Evolutionary conservation across 2,888 invertebrate genomes (phyloP).

Genomic region (Capitulum mitella): DNA sequence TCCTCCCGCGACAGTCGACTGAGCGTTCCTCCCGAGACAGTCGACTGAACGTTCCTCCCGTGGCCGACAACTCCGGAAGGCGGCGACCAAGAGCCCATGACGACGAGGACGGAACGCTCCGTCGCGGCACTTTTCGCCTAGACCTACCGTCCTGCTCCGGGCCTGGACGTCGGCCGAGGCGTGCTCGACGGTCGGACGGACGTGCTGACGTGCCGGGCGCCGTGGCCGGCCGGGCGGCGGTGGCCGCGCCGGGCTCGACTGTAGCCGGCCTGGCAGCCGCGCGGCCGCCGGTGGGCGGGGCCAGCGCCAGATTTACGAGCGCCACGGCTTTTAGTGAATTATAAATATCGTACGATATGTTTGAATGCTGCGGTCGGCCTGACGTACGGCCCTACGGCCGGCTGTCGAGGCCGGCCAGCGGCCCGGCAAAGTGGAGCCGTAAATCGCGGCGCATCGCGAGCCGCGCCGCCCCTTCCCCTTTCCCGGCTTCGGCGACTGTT

Average conservation of each 20-base stretch:
- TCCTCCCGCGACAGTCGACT: no score
- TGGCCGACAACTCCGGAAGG: background rate
- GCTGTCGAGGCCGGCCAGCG: background rate
- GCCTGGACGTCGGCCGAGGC: no score
- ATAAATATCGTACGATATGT: constrained; percentile 24
- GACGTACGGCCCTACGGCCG: background rate
- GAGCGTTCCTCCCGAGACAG: no score
- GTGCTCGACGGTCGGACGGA: no score
- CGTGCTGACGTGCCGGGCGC: no score
- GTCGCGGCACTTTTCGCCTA: no score
- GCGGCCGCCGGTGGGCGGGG: background rate
- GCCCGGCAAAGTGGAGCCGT: background rate
- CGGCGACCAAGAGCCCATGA: background rate
- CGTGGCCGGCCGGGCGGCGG: background rate
- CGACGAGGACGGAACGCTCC: no score
- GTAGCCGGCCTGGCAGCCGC: background rate
- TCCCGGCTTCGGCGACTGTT: no score
- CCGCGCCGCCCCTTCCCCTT: background rate
- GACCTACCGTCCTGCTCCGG: no score
- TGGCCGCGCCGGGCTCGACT: background rate
- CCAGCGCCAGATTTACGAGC: background rate
- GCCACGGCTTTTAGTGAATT: constrained; percentile 15
- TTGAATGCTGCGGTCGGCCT: background rate
- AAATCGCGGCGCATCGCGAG: background rate
- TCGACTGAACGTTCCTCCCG: no score